These are phyloP conservation scores for Eupeodes luniger DNA, from an alignment of 2,888 invertebrate species.

Conservation along the genomic window DNA sequence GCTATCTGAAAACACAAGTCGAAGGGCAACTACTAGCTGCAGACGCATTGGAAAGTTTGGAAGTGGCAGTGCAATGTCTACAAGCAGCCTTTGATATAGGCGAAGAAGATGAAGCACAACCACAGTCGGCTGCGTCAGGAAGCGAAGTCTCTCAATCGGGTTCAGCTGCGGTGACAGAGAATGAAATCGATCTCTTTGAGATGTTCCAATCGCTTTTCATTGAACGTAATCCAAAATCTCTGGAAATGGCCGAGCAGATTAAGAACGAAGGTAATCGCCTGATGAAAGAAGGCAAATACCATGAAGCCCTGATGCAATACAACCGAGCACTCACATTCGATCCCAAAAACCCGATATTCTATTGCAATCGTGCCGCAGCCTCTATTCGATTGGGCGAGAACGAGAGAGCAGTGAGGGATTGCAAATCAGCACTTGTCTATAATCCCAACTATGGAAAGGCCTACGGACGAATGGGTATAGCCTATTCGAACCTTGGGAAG, in stretches of 20 bases:
- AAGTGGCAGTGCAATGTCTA: slow-evolving; percentile 97
- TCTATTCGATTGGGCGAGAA: slow-evolving; percentile 95
- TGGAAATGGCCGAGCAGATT: slow-evolving; percentile 90
- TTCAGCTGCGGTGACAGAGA: slow-evolving; percentile 38
- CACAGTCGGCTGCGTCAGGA: slow-evolving; percentile 53
- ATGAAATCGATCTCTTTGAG: slow-evolving; percentile 84
- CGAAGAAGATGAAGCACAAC: slow-evolving; percentile 77
- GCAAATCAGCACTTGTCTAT: slow-evolving; percentile 93
- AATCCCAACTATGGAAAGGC: slow-evolving; percentile 98
- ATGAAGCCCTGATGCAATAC: slow-evolving; percentile 93
- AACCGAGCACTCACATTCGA: slow-evolving; percentile 94
- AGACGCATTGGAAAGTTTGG: slow-evolving; percentile 86
- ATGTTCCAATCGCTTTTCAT: slow-evolving; percentile 84
- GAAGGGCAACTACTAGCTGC: slow-evolving; percentile 80
- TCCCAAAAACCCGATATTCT: slow-evolving; percentile 95
- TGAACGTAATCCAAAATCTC: slow-evolving; percentile 85
- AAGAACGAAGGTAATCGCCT: slow-evolving; percentile 95
- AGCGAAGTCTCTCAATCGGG: slow-evolving; percentile 70
- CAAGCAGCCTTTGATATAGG: slow-evolving; percentile 94
- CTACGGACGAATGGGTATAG: slow-evolving; percentile 94
- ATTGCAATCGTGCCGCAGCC: slow-evolving; percentile 98
- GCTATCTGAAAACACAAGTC: slow-evolving; percentile 82
- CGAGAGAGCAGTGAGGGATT: slow-evolving; percentile 94
- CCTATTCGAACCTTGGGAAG: slow-evolving; percentile 92
- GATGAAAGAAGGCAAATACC: slow-evolving; percentile 93